Evolutionary conservation across 92 coral and sea anemone genomes (phyloP), one percentile per base, ranked within the genome.

Genomic region (Zoanthus solanderi): DNA sequence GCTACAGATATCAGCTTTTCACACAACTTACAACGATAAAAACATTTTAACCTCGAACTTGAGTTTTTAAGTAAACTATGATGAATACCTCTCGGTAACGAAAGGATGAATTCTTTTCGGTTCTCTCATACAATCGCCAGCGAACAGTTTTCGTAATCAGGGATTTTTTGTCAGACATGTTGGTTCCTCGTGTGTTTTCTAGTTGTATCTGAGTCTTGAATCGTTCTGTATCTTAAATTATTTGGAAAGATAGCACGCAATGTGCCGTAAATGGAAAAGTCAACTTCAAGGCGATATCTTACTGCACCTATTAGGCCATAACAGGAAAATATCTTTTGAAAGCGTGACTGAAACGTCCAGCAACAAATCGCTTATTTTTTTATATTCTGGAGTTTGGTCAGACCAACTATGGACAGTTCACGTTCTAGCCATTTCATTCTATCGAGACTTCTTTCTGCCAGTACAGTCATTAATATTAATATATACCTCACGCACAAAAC

Each of bases 91-190:
- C 82, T 6, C 76, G 75, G 58, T 81, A 66, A 45, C 18, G n/a
- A 46, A 14, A 11, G 10, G 28, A 53, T 5, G 28, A 14, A 1
- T 45, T 65, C 9, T 29, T 67, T 17, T 67, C 85, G 66, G 58
- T 81, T 63, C 74, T 81, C 44, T 81, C 76, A 66, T 66, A 81
- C 16, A 44, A 58, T 18, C 74, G 58, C 75, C 75, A 81, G 4
- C 44, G 75, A 45, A 52, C 18, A 18, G 85, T 81, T 52, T n/a
- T 46, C 28, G 60, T 45, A 34, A 53, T 18, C 67, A 45, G 29
- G 53, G 32, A 66, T 66, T 44, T 67, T 61, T 81, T 81, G 85
- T 13, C 7, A 71, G 85, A 81, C 85, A 81, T 81, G 17, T 12
- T 67, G 53, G 1, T 48, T 3, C 47, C 67, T 52, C 16, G 68